Percentiles rank a stretch among this genome's conserved stretches.
phyloP scores from a whole-genome alignment of 1,140 invertebrate genomes.

The Saccostrea glomerata region DNA sequence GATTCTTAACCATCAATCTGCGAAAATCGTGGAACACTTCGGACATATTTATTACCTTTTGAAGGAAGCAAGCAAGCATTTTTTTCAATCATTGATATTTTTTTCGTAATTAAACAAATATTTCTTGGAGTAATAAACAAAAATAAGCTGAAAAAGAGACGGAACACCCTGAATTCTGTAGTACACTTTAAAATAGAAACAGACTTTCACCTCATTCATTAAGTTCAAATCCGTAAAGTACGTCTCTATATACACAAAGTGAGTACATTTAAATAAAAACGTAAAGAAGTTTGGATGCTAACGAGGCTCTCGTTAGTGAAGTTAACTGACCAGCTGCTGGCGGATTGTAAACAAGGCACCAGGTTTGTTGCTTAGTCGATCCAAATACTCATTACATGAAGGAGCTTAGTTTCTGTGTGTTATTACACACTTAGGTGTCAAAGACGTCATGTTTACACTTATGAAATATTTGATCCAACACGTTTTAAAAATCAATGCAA shows the following conservation, averaged over 20 bases:
- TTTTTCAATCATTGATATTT: not conserved
- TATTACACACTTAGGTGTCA: not conserved
- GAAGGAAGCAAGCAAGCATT: not conserved
- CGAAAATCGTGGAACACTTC: not conserved
- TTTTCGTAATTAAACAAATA: not conserved
- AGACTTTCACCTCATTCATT: not conserved
- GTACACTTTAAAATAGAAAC: not conserved
- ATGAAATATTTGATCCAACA: not conserved
- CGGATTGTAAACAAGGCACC: not conserved
- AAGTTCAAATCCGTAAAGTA: not conserved
- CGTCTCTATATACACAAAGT: not conserved
- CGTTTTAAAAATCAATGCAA: not conserved
- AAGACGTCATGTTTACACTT: not conserved
- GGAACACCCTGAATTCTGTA: not conserved
- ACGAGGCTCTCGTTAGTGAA: not conserved
- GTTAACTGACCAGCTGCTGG: not conserved
- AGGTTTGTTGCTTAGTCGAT: not conserved
- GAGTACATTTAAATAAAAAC: not conserved
- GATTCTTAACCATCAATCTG: not conserved
- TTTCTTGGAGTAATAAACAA: not conserved
- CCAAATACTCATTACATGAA: not conserved
- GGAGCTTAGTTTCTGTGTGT: not conserved
- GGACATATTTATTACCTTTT: not conserved
- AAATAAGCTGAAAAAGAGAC: not conserved
- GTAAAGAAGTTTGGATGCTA: constrained; percentile 1